phyloP scores from a whole-genome alignment of 1,140 invertebrate species.

The Drosophila repletoides region DNA sequence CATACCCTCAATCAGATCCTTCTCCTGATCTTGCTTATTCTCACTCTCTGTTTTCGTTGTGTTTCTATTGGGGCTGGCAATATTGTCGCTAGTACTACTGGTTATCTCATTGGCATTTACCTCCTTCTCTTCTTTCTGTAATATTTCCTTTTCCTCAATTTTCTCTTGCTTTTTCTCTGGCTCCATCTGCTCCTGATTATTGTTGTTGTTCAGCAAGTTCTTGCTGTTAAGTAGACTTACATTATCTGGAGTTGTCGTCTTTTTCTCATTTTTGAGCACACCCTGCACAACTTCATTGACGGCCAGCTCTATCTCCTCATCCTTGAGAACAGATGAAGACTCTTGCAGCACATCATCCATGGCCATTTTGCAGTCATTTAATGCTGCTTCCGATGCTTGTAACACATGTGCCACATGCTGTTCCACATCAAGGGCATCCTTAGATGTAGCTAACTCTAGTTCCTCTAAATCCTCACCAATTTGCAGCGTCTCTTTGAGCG shows the following conservation, averaged over 20 bases:
- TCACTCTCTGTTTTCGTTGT: conserved; percentile 14
- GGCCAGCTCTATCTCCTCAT: conserved; percentile 83
- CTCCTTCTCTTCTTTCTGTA: conserved; percentile 12
- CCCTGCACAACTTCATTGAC: conserved; percentile 83
- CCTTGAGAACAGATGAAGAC: conserved; percentile 83
- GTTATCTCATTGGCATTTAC: conserved; percentile 65
- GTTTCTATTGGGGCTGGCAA: conserved; percentile 10
- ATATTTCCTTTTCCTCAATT: neutral
- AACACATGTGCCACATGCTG: conserved; percentile 85
- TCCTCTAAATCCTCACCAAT: conserved; percentile 82
- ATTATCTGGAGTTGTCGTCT: conserved; percentile 51
- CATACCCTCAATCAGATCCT: too few species aligned
- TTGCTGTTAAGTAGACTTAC: conserved; percentile 74
- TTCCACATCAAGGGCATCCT: conserved; percentile 81
- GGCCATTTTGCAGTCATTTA: conserved; percentile 82
- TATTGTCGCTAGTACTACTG: conserved; percentile 7
- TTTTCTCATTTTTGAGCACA: conserved; percentile 78
- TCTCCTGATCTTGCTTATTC: conserved; percentile 2
- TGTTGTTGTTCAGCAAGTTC: conserved; percentile 73
- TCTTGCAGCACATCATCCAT: conserved; percentile 75
- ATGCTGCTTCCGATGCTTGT: conserved; percentile 84
- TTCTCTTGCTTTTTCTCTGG: neutral
- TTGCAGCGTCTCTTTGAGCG: conserved; percentile 61
- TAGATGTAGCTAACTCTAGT: conserved; percentile 76
- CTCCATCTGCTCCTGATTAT: conserved; percentile 31